Evolutionary conservation across 2,797 vertebrate species (phyloP).

Genomic region (Notolabrus celidotus): DNA sequence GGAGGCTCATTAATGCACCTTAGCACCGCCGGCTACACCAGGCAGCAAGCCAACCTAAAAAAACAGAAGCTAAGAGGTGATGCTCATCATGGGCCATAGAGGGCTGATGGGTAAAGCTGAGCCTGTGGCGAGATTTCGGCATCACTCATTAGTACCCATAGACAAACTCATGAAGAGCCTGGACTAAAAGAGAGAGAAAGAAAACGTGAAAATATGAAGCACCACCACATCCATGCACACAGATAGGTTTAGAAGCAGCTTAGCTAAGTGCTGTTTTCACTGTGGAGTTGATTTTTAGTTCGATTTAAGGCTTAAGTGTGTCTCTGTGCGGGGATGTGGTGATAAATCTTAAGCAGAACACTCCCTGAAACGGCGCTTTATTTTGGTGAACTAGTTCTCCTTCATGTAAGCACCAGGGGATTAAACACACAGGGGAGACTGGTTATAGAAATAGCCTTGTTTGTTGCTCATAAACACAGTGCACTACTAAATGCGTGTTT

Average conservation of each 20-base stretch:
- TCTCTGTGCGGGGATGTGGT: constrained; percentile 47
- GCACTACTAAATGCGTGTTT: constrained; percentile 6
- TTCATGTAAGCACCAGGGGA: constrained; percentile 51
- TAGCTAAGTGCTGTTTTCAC: constrained; percentile 35
- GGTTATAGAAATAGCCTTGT: constrained; percentile 59
- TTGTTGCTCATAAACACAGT: constrained; percentile 50
- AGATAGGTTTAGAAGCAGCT: constrained; percentile 19
- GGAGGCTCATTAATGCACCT: constrained; percentile 67
- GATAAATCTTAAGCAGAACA: constrained; percentile 52
- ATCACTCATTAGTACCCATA: constrained; percentile 60
- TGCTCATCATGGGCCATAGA: constrained; percentile 39
- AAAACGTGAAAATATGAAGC: not conserved
- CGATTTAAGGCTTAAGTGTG: constrained; percentile 39
- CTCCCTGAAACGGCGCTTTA: constrained; percentile 24
- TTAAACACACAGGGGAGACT: constrained; percentile 41
- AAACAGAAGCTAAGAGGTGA: constrained; percentile 54
- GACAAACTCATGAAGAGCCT: constrained; percentile 65
- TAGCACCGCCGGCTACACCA: constrained; percentile 54
- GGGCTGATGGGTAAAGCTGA: constrained; percentile 36
- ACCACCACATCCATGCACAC: constrained; percentile 5
- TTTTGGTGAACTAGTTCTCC: constrained; percentile 67
- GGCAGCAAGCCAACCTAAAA: constrained; percentile 52
- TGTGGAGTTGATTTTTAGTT: constrained; percentile 52
- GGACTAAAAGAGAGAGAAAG: constrained; percentile 20
- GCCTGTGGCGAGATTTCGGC: constrained; percentile 54